Percentiles rank a stretch among this genome's conserved stretches.
These are phyloP conservation scores for Channa maculata DNA, from an alignment of 2,113 vertebrate genomes.

Conservation along the genomic window DNA sequence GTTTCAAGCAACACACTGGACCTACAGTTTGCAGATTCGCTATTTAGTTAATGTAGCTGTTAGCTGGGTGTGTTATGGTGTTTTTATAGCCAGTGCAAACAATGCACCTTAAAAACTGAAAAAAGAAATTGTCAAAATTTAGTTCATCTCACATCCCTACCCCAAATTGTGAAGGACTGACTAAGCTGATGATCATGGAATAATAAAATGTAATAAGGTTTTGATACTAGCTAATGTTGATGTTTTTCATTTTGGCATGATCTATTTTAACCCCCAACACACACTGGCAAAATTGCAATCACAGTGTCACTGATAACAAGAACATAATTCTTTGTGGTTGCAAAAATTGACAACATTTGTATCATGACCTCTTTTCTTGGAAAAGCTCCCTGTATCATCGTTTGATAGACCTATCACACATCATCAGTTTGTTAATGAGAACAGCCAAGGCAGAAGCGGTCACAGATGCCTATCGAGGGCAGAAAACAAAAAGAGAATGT, in stretches of 20 bases:
- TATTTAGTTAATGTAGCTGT: background rate
- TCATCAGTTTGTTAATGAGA: constrained; percentile 83
- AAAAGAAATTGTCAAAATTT: background rate
- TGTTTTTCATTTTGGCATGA: constrained; percentile 25
- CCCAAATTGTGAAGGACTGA: background rate
- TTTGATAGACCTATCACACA: constrained; percentile 77
- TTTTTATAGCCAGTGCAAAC: background rate
- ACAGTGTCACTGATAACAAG: constrained; percentile 68
- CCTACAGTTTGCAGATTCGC: too few species aligned
- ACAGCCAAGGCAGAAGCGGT: constrained; percentile 66
- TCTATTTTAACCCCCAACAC: constrained; percentile 36
- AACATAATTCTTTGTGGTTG: constrained; percentile 70
- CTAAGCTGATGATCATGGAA: constrained; percentile 9
- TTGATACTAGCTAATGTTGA: constrained; percentile 24
- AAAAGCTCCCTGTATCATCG: constrained; percentile 68
- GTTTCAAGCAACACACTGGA: too few species aligned
- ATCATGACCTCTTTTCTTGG: constrained; percentile 79
- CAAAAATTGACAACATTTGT: constrained; percentile 74
- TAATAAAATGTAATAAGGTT: constrained; percentile 36
- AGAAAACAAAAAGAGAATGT: constrained; percentile 81
- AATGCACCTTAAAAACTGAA: background rate
- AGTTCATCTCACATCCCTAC: background rate
- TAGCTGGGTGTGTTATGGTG: constrained; percentile 1
- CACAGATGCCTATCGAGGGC: constrained; percentile 80
- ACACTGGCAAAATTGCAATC: constrained; percentile 63